Base-by-base conservation (phyloP, 2,888 invertebrate species). In the Hirtodrosophila confusa region DNA sequence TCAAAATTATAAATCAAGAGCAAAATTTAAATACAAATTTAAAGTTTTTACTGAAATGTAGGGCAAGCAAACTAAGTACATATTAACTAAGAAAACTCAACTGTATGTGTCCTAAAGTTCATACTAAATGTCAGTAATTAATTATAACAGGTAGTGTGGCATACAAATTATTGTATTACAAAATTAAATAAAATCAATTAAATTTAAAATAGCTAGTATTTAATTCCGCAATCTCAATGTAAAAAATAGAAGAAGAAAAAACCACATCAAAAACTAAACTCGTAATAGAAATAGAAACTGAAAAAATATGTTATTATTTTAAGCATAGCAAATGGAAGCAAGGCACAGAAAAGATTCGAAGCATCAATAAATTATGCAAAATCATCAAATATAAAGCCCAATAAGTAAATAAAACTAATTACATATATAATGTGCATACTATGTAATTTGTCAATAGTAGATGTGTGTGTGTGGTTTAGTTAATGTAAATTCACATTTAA, bases 141-240 rank as follows among this genome's bases (percentile, higher is more conserved):
- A 66, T 17, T 36, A 53, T 40, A 43, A 64, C 54, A 47, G 64
- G 53, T 70, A 67, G 65, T 54, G 49, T 41, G 58, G 41, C 68
- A 82, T 68, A 48, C 58, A 69, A 67, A 62, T 45, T 69, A 82
- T 58, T 80, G 62, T 67, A 75, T 65, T 65, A 69, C 48, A 51
- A 70, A 57, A 67, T 29, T 41, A 65, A 58, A 35, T 11, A 63
- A 70, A 57, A 40, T 37, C 61, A 54, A 37, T 51, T 40, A 44
- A 61, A 47, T 43, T 44, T 61, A 36, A 72, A 57, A 67, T 82
- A 82, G 87, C 48, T 87, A 84, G 67, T 57, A 54, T 69, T 61
- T 85, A 87, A 74, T 79, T 75, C 56, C 47, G 60, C 62, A 80
- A 72, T 87, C 82, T 87, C 75, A 82, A 87, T 87, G 85, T 84